These are phyloP conservation scores for Notarius quadriscutis DNA, from an alignment of 2,113 vertebrate genomes.

Conservation along the genomic window DNA sequence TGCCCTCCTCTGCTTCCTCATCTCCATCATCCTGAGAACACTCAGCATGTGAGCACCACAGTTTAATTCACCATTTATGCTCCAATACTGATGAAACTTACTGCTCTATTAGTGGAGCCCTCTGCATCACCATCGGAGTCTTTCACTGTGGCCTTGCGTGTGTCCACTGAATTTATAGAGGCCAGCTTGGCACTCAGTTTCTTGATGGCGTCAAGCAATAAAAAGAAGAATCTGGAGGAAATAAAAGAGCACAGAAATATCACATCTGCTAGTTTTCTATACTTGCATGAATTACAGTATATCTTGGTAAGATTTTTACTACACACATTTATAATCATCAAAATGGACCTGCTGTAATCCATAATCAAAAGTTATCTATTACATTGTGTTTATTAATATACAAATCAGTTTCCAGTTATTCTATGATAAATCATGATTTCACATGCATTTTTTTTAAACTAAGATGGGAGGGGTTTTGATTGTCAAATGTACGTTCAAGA, in stretches of 20 bases:
- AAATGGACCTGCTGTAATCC: neutral
- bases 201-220: conserved; percentile 83
- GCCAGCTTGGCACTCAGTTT: conserved; percentile 81
- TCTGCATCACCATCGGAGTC: conserved; percentile 69
- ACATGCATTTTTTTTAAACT: neutral
- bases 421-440: neutral
- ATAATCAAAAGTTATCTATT: neutral
- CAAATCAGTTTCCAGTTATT: neutral
- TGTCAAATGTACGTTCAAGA: neutral
- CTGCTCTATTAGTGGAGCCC: conserved; percentile 11
- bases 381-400: neutral
- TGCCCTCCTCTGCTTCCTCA: conserved; percentile 70
- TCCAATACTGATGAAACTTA: neutral
- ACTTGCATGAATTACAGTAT: neutral
- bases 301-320: neutral
- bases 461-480: neutral
- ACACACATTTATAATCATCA: neutral
- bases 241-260: neutral
- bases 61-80: neutral
- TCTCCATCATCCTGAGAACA: conserved; percentile 60
- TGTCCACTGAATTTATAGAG: conserved; percentile 77
- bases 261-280: neutral
- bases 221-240: conserved; percentile 81
- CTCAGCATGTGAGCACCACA: neutral
- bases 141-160: conserved; percentile 75